A percentile compares a stretch with the other conserved stretches of the same genome.
phyloP scores from a whole-genome alignment of 2,113 vertebrate genomes.

The Montifringilla adamsi region DNA sequence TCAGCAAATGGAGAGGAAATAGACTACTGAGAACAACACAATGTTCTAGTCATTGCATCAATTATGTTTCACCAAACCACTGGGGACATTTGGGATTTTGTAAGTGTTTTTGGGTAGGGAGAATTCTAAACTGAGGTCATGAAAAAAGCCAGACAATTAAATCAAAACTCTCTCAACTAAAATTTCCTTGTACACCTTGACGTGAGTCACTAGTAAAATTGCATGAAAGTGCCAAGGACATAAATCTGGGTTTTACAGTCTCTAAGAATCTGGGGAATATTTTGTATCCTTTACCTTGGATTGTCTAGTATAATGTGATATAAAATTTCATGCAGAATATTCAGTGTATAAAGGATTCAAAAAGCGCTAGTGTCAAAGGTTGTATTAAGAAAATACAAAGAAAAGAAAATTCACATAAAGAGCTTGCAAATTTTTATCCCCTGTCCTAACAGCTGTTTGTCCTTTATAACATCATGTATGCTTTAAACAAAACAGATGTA shows the following conservation, averaged over 20 bases:
- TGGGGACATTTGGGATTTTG: not conserved
- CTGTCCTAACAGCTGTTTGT: not conserved
- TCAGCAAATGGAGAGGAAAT: slow-evolving; percentile 64
- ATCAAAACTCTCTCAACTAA: not conserved
- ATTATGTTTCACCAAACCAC: slow-evolving; percentile 33
- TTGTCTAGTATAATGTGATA: not conserved
- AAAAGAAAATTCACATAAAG: not conserved
- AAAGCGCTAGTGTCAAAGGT: not conserved
- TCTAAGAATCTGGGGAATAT: not conserved
- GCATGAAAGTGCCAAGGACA: accelerated
- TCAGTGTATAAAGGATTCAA: not conserved
- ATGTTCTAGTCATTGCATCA: slow-evolving; percentile 2
- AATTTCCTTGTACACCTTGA: not conserved
- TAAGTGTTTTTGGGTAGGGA: not conserved
- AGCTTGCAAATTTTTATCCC: not conserved
- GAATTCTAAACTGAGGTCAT: not conserved
- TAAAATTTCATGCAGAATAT: not conserved
- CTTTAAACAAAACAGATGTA: not conserved
- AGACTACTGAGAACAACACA: slow-evolving; percentile 19
- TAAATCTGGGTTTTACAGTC: not conserved
- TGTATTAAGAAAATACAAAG: not conserved
- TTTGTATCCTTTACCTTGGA: not conserved
- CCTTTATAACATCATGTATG: not conserved
- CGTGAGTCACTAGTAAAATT: not conserved
- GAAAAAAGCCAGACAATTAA: not conserved